phyloP scores from a whole-genome alignment of 2,888 invertebrate genomes.

The Drosophila rubida region DNA sequence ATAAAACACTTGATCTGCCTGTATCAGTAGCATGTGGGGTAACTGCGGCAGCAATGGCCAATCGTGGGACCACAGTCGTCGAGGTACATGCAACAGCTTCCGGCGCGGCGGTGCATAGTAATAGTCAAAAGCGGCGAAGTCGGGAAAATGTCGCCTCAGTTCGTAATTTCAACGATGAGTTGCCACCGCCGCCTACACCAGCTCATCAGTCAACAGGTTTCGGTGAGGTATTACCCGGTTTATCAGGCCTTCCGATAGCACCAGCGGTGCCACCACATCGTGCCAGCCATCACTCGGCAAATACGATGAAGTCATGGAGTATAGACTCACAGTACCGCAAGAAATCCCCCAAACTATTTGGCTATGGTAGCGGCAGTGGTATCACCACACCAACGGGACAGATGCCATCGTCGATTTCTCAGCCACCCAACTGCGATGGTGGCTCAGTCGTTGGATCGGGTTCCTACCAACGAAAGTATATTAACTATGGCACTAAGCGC shows the following conservation, averaged over 20 bases:
- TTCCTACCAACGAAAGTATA: conserved; percentile 86
- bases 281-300: conserved; percentile 86
- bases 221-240: conserved; percentile 53
- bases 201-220: conserved; percentile 66
- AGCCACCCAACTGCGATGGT: conserved; percentile 58
- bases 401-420: conserved; percentile 59
- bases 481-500: conserved; percentile 85
- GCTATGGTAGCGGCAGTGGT: conserved; percentile 85
- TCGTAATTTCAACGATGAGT: conserved; percentile 78
- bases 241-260: conserved; percentile 83
- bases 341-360: conserved; percentile 86
- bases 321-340: conserved; percentile 93
- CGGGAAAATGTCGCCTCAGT: conserved; percentile 74
- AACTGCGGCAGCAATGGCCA: conserved; percentile 18
- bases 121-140: conserved; percentile 71
- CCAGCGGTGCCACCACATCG: conserved; percentile 91
- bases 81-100: conserved; percentile 75
- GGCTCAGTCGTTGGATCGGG: conserved; percentile 80
- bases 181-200: conserved; percentile 80
- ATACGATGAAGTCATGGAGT: conserved; percentile 92
- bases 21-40: neutral
- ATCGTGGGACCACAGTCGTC: conserved; percentile 70
- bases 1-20: conserved; percentile 86
- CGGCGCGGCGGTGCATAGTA: conserved; percentile 68
- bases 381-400: conserved; percentile 80